phyloP scores from a whole-genome alignment of 1,140 invertebrate species.

The Trichonephila clavipes region DNA sequence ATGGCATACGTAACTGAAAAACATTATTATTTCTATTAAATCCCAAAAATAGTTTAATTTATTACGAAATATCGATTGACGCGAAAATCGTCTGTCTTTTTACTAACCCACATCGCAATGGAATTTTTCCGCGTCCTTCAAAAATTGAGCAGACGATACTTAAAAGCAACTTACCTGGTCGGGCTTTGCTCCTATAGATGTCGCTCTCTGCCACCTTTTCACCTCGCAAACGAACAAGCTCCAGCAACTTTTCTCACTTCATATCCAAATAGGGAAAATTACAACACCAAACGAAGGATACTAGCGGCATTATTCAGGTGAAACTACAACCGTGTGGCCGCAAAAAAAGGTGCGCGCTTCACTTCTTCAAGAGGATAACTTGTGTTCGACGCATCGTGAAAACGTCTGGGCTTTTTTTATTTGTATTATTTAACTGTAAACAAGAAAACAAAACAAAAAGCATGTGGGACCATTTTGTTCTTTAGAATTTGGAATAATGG shows the following conservation, averaged over 20 bases:
- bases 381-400: slow-evolving; percentile 30
- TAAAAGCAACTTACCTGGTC: slow-evolving; percentile 6
- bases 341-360: slow-evolving; percentile 7
- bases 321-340: slow-evolving; percentile 56
- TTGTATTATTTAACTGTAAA: neutral
- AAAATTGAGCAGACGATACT: slow-evolving; percentile 28
- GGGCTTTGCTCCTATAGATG: slow-evolving; percentile 37
- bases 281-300: slow-evolving; percentile 5
- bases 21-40: too few species aligned
- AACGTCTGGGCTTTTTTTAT: neutral
- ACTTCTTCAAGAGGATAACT: slow-evolving; percentile 45
- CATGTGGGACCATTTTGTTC: neutral
- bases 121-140: slow-evolving; percentile 43
- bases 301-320: slow-evolving; percentile 48
- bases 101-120: slow-evolving; percentile 31
- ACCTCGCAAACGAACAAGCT: slow-evolving; percentile 54
- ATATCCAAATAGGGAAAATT: slow-evolving; percentile 70
- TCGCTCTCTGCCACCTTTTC: slow-evolving; percentile 35
- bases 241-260: slow-evolving; percentile 57
- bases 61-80: neutral
- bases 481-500: slow-evolving; percentile 31
- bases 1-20: too few species aligned
- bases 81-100: neutral
- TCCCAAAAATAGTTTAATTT: too few species aligned
- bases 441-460: slow-evolving; percentile 26